A percentile compares a stretch with the other conserved stretches of the same genome.
Conservation (phyloP, 2,797 vertebrate species). For the Paedocypris micromegethes region DNA sequence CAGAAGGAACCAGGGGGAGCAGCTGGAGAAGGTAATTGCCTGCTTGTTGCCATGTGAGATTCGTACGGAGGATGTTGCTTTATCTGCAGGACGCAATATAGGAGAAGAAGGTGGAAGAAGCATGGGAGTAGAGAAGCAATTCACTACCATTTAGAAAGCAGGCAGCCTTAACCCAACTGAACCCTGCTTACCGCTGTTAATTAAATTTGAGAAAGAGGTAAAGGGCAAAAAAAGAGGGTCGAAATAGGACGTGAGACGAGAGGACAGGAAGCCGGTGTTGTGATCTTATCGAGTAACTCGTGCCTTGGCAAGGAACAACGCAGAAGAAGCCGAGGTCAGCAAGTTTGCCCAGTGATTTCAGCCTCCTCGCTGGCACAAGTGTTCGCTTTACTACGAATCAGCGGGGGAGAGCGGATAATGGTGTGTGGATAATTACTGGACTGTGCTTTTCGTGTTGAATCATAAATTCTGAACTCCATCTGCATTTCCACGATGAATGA, state of each 20-base stretch:
- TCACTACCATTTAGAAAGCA: conserved; percentile 53
- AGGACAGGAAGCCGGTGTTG: conserved; percentile 38
- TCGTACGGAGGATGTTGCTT: conserved; percentile 42
- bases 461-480: not conserved
- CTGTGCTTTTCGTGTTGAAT: conserved; percentile 21
- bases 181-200: conserved; percentile 50
- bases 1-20: conserved; percentile 40
- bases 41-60: conserved; percentile 30
- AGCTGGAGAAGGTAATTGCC: conserved; percentile 43
- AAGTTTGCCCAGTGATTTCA: conserved; percentile 19
- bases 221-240: conserved; percentile 46
- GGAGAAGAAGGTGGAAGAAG: conserved; percentile 24
- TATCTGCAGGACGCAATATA: conserved; percentile 39
- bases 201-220: conserved; percentile 54
- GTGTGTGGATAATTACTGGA: conserved; percentile 25
- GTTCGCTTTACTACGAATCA: conserved; percentile 12
- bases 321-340: conserved; percentile 45
- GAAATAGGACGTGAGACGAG: conserved; percentile 13
- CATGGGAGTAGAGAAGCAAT: conserved; percentile 44
- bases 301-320: conserved; percentile 41
- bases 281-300: conserved; percentile 41
- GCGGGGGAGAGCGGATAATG: conserved; percentile 7
- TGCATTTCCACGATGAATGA: conserved; percentile 10
- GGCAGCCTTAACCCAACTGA: conserved; percentile 47
- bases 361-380: conserved; percentile 1